phyloP scores from a whole-genome alignment of 2,888 invertebrate species.

The Sceliomorpha sp. region DNA sequence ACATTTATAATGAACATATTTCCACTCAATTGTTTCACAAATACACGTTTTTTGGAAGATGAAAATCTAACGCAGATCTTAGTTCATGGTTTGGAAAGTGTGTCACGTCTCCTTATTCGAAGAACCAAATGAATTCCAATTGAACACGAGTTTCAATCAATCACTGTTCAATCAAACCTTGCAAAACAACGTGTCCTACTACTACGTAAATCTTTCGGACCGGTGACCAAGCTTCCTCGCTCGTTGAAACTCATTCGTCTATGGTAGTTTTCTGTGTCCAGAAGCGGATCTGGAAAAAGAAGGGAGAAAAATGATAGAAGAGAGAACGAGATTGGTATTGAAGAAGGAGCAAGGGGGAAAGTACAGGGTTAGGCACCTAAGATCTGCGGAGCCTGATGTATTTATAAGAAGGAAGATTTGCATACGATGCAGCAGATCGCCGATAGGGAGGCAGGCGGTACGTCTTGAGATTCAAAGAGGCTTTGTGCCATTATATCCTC shows the following conservation, averaged over 20 bases:
- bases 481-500: slow-evolving; percentile 74
- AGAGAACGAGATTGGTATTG: slow-evolving; percentile 42
- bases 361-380: slow-evolving; percentile 68
- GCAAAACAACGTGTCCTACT: no score
- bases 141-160: no score
- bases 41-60: no score
- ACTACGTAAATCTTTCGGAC: no score
- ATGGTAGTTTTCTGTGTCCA: slow-evolving; percentile 23
- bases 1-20: no score
- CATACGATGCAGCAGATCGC: slow-evolving; percentile 77
- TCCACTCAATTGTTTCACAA: no score
- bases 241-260: slow-evolving; percentile 33
- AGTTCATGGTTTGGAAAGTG: no score
- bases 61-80: no score
- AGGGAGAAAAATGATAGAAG: slow-evolving; percentile 30
- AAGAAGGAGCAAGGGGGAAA: slow-evolving; percentile 38
- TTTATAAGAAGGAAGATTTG: slow-evolving; percentile 80
- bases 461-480: slow-evolving; percentile 77
- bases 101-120: no score
- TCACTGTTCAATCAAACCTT: no score
- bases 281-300: slow-evolving; percentile 29
- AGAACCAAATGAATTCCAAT: no score
- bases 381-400: slow-evolving; percentile 78
- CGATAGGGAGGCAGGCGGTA: slow-evolving; percentile 70
- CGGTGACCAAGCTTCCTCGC: no score